These are phyloP conservation scores for Mayetiola destructor DNA, from an alignment of 2,888 invertebrate species.

Conservation along the genomic window DNA sequence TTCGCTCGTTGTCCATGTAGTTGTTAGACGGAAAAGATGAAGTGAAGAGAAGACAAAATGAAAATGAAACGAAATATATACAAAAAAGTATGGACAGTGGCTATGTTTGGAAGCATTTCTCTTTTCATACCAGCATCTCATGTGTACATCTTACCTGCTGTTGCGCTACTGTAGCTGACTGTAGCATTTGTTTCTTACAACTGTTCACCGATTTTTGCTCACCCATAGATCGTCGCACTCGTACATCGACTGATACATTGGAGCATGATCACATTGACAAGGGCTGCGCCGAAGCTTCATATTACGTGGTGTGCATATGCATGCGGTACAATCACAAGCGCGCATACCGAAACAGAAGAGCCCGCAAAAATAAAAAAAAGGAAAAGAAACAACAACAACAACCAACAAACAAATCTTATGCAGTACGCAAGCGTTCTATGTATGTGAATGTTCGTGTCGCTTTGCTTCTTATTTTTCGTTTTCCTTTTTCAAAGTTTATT, in stretches of 20 bases:
- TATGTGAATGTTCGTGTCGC: neutral
- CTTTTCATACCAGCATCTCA: no score
- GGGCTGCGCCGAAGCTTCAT: neutral
- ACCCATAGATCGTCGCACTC: neutral
- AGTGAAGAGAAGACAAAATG: no score
- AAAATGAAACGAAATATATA: no score
- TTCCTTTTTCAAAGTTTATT: neutral
- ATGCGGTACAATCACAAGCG: neutral
- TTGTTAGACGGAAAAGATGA: no score
- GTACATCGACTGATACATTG: no score
- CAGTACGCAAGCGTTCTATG: neutral
- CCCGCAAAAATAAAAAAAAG: neutral
- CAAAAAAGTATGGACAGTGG: no score
- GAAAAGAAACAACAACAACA: neutral
- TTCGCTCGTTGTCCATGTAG: no score
- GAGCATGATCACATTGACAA: no score
- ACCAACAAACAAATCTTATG: neutral
- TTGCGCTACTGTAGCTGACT: neutral
- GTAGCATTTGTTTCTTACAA: neutral
- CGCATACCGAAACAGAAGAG: neutral
- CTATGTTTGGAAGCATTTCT: no score
- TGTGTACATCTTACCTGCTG: slow-evolving; percentile 7
- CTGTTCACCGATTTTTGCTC: neutral
- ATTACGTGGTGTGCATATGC: neutral
- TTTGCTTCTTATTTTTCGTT: neutral